Evolutionary conservation across 2,888 invertebrate species (phyloP), one percentile per base, ranked within the genome.

Genomic region (Rutpela maculata): DNA sequence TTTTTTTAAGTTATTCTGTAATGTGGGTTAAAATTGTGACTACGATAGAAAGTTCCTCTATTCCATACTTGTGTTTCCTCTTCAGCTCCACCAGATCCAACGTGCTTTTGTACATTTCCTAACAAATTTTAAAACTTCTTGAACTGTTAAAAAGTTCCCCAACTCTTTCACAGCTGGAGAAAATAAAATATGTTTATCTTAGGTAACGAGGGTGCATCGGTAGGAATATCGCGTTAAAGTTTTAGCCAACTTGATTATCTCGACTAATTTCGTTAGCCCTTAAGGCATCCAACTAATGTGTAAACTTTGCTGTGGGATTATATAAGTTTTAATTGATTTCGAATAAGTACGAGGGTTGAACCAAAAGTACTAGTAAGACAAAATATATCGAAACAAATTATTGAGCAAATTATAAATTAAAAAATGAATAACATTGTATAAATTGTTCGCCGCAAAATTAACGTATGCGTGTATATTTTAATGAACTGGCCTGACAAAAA

Each of bases 291-390:
- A 43, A 65, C 65, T 65, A 65, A 65, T 65, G 65, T 26, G 22
- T 65, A 65, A 65, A 65, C 65, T 65, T 65, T 19, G 15, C 43
- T 15, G 18, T 19, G 65, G 17, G 65, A 65, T 65, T 65, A 65
- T 19, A 38, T 19, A 65, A 65, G 65, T 65, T 65, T 65, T 65
- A 65, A 65, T 65, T 65, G 65, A 65, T 65, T 65, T 22, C 15
- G 65, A 65, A 50, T 50, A 65, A 12, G 31, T 26, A 15, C 60
- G 60, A 31, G 60, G 60, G 12, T 5, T 60, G 60, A 15, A 60
- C 4, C 5, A n/a, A n/a, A 50, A 6, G 7, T 50, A 50, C 1
- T n/a, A 50, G 1, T 0, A 50, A 50, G n/a, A 50, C 12, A 15
- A 43, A 43, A 43, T 15, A 2, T 43, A 43, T 26, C n/a, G n/a